Evolutionary conservation across 2,113 vertebrate genomes (phyloP), one percentile per base, ranked within the genome.

Genomic region (Capreolus pygargus): DNA sequence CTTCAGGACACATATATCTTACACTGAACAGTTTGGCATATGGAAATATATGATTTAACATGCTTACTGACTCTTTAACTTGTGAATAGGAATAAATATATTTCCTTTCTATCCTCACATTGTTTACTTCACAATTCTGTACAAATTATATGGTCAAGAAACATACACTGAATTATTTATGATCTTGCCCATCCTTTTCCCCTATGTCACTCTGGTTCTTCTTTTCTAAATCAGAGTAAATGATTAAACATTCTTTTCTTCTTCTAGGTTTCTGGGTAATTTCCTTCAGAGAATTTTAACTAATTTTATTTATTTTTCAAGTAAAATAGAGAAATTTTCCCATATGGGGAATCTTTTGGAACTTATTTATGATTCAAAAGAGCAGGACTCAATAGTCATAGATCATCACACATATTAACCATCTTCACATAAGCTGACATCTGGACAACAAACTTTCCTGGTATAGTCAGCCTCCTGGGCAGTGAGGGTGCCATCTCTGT

Each of bases 381-480:
- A 91, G 52, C 82, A 91, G 11, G 8, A 79, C 11, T 14, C 33
- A 64, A 43, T 88, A 83, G 61, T 57, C 64, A 36, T 57, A 93
- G 93, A 83, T 82, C 64, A 96, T 6, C 11, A 16, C 25, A 87
- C 6, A 61, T 85, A 58, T 47, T 28, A 90, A 61, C 15, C 27
- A 84, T 93, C 96, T 95, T 93, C 33, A 79, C 78, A 78, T 57
- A n/a, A 97, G 25, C 33, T 97, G 60, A 81, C 57, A 95, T 93
- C 43, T 93, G 94, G 86, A 94, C 94, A 78, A 83, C 54, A 92
- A 43, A 14, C 39, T 86, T 97, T 96, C 9, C 74, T 86, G 8
- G 28, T 47, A 67, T 16, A 76, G 2, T 28, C 28, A 61, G 28
- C 60, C 78, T 86, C 84, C 86, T 76, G 85, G 17, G 30, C 27